A percentile compares a stretch with the other conserved stretches of the same genome.
These are phyloP conservation scores for Cyaniris semiargus DNA, from an alignment of 2,888 invertebrate species.

Conservation along the genomic window DNA sequence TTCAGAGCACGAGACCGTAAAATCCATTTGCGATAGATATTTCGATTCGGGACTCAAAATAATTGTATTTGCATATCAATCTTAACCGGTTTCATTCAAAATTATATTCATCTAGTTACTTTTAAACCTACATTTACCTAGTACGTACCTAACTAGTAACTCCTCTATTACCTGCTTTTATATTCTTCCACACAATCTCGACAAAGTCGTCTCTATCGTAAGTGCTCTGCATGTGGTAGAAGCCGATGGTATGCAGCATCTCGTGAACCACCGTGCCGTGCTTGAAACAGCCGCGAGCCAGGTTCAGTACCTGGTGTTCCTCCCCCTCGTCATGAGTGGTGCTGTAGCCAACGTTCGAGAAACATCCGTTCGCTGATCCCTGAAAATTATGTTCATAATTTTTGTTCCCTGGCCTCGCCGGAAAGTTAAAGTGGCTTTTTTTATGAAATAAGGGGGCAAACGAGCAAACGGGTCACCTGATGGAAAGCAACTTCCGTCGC, in stretches of 20 bases:
- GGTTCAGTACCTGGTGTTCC: conserved; percentile 70
- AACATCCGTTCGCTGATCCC: conserved; percentile 85
- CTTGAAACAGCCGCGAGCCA: conserved; percentile 78
- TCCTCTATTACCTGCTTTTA: conserved; percentile 71
- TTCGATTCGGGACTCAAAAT: too few relatives aligned
- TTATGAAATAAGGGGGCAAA: too few relatives aligned
- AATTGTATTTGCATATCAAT: too few relatives aligned
- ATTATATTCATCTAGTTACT: background rate
- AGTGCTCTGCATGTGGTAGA: conserved; percentile 91
- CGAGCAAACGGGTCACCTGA: too few relatives aligned
- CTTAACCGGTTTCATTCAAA: background rate
- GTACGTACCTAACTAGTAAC: too few relatives aligned
- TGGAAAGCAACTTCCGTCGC: too few relatives aligned
- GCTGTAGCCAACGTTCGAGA: conserved; percentile 66
- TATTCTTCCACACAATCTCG: conserved; percentile 87
- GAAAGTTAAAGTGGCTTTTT: too few relatives aligned
- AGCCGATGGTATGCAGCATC: conserved; percentile 89
- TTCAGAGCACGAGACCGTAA: too few relatives aligned
- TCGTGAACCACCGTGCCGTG: conserved; percentile 88
- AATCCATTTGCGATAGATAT: too few relatives aligned
- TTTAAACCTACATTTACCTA: background rate
- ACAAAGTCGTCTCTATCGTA: conserved; percentile 88
- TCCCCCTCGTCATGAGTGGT: conserved; percentile 54
- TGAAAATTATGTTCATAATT: conserved; percentile 52
- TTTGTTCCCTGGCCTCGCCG: too few relatives aligned